Base-by-base conservation (phyloP, 2,888 invertebrate genomes). In the Cosmorhoe ocellata region DNA sequence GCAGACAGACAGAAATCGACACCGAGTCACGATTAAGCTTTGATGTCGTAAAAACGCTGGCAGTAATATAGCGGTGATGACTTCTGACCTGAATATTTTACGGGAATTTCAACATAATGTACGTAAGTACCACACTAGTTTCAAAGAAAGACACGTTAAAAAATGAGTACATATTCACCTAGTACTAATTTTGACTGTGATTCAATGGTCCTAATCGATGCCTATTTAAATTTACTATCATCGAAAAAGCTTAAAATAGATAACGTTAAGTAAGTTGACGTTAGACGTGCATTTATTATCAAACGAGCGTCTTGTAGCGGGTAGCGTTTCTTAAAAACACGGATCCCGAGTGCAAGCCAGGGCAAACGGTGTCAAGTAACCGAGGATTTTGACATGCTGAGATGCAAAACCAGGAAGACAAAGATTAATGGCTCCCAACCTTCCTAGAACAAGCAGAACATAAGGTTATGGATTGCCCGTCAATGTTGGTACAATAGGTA, bases 401-500 rank as follows among this genome's bases (percentile, higher is more conserved):
- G 61, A 62, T 58, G 61, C 61, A 57, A 61, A 61, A 57, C 59
- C 53, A 57, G 61, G 56, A 59, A 57, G 43, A 53, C 55, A 34
- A 39, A 53, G 59, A 62, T 62, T 56, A 62, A 62, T 62, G 41
- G 59, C 28, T 47, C 18, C 50, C 42, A 50, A 40, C 47, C 50
- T 56, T 48, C 45, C 51, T 51, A 51, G 58, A 59, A 48, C 57
- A 63, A 69, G 65, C 45, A 12, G 39, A 48, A 48, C 48, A 39
- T 48, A 43, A 48, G 39, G 40, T 48, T 42, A 50, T 50, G 61
- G 66, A 69, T 69, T 61, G 61, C 43, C 26, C 30, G 44, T 30
- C 11, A 9, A 10, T 31, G 32, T 18, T 36, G 34, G 33, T 31
- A 39, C 45, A 58, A 58, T 56, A 44, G 52, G 7, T 34, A 36